Percentiles rank a stretch among this genome's conserved stretches.
Conservation (phyloP, 2,113 vertebrate species). For the Penelope pileata region DNA sequence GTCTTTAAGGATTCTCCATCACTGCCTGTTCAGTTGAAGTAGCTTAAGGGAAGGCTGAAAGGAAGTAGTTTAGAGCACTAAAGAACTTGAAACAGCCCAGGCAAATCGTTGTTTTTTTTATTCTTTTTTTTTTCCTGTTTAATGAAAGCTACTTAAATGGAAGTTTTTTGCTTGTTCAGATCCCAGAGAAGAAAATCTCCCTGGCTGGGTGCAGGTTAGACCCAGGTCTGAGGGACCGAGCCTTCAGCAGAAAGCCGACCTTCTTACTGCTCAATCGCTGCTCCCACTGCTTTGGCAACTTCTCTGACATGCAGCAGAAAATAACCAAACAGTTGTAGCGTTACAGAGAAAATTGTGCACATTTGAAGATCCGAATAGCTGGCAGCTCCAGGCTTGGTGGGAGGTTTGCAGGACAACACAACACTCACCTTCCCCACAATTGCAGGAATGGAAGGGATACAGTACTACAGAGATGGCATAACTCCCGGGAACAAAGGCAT, state of each 20-base stretch:
- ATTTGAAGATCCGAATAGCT: accelerated
- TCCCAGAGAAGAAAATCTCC: not conserved
- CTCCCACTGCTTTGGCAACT: not conserved
- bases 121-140: no score
- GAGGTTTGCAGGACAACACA: not conserved
- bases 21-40: constrained; percentile 15
- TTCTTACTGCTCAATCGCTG: not conserved
- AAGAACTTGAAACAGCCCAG: not conserved
- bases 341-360: not conserved
- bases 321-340: not conserved
- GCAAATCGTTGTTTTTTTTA: not conserved
- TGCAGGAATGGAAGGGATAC: accelerated
- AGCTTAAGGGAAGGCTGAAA: constrained; percentile 21
- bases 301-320: not conserved
- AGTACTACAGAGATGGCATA: accelerated
- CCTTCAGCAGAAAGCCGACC: not conserved
- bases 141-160: not conserved
- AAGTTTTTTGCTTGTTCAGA: not conserved
- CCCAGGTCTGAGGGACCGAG: not conserved
- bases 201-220: not conserved
- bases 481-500: not conserved
- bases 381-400: not conserved
- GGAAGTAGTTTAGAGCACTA: constrained; percentile 26
- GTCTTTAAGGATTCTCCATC: constrained; percentile 42
- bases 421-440: accelerated